These are phyloP conservation scores for Clarias fuscus DNA, from an alignment of 2,797 vertebrate genomes.

Conservation along the genomic window DNA sequence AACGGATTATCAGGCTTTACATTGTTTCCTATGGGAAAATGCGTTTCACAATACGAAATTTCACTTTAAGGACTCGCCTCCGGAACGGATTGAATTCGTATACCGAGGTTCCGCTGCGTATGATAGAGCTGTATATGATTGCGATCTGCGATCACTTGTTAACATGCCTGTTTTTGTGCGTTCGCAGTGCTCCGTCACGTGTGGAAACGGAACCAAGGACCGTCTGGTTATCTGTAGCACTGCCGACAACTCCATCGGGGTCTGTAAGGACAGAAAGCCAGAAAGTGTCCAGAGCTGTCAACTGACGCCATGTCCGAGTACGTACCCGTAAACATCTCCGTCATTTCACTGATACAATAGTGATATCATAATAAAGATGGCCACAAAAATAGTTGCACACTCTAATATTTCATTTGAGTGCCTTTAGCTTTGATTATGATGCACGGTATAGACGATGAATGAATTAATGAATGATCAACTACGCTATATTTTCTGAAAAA, in stretches of 20 bases:
- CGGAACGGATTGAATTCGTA: no score
- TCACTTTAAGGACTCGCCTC: no score
- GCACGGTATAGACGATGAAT: no score
- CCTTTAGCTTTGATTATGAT: background rate
- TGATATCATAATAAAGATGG: background rate
- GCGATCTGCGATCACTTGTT: background rate
- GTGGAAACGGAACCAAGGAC: constrained; percentile 90
- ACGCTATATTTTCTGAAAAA: background rate
- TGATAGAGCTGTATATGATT: no score
- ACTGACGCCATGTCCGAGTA: constrained; percentile 81
- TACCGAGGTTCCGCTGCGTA: no score
- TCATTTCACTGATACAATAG: background rate
- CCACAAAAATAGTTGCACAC: no score
- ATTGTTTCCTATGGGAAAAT: no score
- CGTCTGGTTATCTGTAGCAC: constrained; percentile 86
- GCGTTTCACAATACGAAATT: no score
- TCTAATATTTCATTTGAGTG: no score
- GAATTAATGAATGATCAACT: no score
- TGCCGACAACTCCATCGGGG: constrained; percentile 71
- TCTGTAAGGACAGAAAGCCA: constrained; percentile 80
- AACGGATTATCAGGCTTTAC: no score
- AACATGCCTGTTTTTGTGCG: background rate
- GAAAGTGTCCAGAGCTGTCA: constrained; percentile 77
- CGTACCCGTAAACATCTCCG: constrained; percentile 44
- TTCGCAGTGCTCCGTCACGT: constrained; percentile 85